Conservation (phyloP, 2,888 invertebrate genomes). For the Caenorhabditis sp. region DNA sequence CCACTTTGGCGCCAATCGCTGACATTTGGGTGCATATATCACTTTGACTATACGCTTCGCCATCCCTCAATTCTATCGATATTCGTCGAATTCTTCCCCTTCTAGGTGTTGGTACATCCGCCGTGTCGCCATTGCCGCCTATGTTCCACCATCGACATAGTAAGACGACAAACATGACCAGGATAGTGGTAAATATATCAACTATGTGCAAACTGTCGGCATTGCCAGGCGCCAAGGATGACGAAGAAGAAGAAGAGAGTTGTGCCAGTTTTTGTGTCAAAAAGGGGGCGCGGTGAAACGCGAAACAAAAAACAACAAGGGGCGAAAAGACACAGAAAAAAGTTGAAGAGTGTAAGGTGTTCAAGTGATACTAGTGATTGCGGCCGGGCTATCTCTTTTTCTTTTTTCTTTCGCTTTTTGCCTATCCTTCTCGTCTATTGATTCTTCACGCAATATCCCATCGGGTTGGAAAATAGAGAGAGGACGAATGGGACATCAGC, state of each 20-base stretch:
- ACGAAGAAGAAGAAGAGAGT: not conserved
- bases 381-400: conserved; percentile 19
- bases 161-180: conserved; percentile 38
- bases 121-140: not conserved
- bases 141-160: conserved; percentile 33
- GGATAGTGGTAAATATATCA: conserved; percentile 32
- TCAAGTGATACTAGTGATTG: conserved; percentile 38
- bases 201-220: conserved; percentile 9
- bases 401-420: too few species aligned
- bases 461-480: conserved; percentile 15
- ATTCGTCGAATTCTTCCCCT: conserved; percentile 6
- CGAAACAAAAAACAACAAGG: conserved; percentile 21
- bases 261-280: conserved; percentile 12
- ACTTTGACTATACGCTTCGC: conserved; percentile 23
- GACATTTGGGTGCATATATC: conserved; percentile 29
- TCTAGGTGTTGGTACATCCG: not conserved
- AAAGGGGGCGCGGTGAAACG: conserved; percentile 6
- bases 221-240: not conserved
- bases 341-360: conserved; percentile 13
- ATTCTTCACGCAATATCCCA: not conserved
- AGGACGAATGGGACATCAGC: not conserved
- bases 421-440: not conserved
- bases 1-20: conserved; percentile 12
- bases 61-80: conserved; percentile 25
- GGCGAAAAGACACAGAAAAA: conserved; percentile 7